These are phyloP conservation scores for Bombylius major DNA, from an alignment of 2,888 invertebrate genomes.

Conservation along the genomic window DNA sequence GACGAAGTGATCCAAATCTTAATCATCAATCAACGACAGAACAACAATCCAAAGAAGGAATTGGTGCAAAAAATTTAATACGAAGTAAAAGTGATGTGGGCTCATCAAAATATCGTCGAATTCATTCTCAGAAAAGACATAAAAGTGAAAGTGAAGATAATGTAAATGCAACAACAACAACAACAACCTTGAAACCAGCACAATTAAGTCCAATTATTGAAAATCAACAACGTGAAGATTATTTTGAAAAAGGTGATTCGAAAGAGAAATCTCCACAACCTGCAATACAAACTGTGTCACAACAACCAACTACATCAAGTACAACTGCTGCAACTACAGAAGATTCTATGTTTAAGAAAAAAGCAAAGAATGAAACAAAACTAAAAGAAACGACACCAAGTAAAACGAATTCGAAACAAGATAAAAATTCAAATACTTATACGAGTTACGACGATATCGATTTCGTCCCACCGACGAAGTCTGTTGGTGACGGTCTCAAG, in stretches of 20 bases:
- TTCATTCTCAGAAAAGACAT: constrained; percentile 39
- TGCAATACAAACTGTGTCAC: not conserved
- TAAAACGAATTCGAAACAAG: constrained; percentile 14
- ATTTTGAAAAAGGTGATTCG: constrained; percentile 36
- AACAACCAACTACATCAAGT: not conserved
- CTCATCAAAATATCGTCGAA: constrained; percentile 21
- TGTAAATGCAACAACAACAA: constrained; percentile 23
- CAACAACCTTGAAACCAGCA: constrained; percentile 39
- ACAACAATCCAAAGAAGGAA: constrained; percentile 18
- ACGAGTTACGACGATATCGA: constrained; percentile 39
- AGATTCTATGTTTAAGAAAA: not conserved
- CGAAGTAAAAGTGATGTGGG: constrained; percentile 54
- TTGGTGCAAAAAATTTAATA: constrained; percentile 40
- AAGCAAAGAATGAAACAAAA: constrained; percentile 25
- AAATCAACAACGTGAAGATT: constrained; percentile 57
- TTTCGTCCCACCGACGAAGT: constrained; percentile 30
- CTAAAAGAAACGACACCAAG: constrained; percentile 24
- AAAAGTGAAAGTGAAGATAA: constrained; percentile 48
- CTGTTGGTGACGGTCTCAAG: constrained; percentile 36
- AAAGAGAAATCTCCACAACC: not conserved
- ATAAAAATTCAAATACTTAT: constrained; percentile 21
- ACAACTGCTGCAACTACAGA: not conserved
- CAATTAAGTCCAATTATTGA: constrained; percentile 72
- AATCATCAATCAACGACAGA: constrained; percentile 26
- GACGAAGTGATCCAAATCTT: constrained; percentile 44